Evolutionary conservation across 1,140 invertebrate genomes (phyloP), one percentile per base, ranked within the genome.

Genomic region (Cyclina sinensis): DNA sequence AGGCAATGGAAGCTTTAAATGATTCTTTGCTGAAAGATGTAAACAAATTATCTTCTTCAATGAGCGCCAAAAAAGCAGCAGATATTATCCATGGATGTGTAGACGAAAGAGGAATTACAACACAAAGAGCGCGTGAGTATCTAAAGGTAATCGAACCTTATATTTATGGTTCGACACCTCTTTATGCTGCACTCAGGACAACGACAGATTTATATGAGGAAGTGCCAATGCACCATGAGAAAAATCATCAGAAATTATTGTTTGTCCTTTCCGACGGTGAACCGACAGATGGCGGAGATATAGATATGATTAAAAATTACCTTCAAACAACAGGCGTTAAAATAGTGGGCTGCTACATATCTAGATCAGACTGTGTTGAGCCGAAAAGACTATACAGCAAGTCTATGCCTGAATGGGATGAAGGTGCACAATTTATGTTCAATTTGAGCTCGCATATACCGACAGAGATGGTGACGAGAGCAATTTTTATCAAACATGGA

Each of bases 361-460:
- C 16, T 1, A 51, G 21, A n/a, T 35, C 24, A 57, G 32, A 5
- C 7, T 21, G n/a, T 48, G 70, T 54, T 12, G 59, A 74, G 21
- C 48, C 82, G 0, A 48, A n/a, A 51, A 73, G 5, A 54, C 48
- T 85, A 37, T 74, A 46, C 46, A 37, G 48, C 70, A 7, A 0
- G 18, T 0, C 24, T 24, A 18, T 54, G 21, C 0, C 9, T 1
- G 2, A 74, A 9, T 85, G 82, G 82, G 70, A 54, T 0, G 27
- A 1, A 43, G 82, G 82, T 14, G 82, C 82, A 3, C 51, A 51
- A 11, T 54, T 30, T 37, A 16, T 85, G n/a, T 85, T 85, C 30
- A 51, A 85, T 21, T 35, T 85, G 5, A 85, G 82, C 24, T 85
- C 82, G 7, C 3, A 14, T 0, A 37, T 85, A 27, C 48, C 82